A percentile compares a stretch with the other conserved stretches of the same genome.
Conservation (phyloP, 2,113 vertebrate genomes). For the human region DNA sequence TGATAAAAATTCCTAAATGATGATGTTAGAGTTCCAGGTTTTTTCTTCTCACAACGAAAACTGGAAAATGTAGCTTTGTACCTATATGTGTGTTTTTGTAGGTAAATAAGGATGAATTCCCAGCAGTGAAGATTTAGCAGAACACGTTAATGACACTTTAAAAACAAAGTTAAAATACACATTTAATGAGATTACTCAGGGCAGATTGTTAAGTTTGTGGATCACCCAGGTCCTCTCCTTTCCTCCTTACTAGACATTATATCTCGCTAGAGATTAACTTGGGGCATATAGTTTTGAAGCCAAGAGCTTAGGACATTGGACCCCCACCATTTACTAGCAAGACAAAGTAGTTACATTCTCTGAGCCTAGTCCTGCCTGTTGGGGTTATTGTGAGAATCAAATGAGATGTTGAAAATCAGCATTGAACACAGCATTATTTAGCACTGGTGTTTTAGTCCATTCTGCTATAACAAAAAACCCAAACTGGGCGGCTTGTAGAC, state of each 20-base stretch:
- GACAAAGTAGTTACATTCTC: not conserved
- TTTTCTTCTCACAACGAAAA: not conserved
- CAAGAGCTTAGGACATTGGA: not conserved
- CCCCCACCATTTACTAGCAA: not conserved
- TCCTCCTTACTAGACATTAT: not conserved
- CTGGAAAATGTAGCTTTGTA: not conserved
- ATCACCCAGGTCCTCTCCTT: not conserved
- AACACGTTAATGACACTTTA: not conserved
- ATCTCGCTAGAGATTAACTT: not conserved
- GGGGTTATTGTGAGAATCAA: not conserved
- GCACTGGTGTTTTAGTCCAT: not conserved
- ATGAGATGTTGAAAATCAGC: not conserved
- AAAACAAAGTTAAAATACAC: not conserved
- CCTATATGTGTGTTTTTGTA: not conserved
- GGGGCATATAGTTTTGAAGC: not conserved
- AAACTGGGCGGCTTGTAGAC: too few relatives aligned
- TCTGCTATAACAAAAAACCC: not conserved
- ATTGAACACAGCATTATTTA: not conserved
- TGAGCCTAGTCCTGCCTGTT: not conserved
- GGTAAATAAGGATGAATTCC: not conserved
- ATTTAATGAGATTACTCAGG: not conserved
- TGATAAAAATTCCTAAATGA: not conserved
- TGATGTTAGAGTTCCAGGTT: not conserved
- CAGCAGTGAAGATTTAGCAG: not conserved
- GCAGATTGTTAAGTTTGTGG: not conserved